Conservation (phyloP, 53 echinoderm and acorn worm genomes). For the Echinometra lucunter region DNA sequence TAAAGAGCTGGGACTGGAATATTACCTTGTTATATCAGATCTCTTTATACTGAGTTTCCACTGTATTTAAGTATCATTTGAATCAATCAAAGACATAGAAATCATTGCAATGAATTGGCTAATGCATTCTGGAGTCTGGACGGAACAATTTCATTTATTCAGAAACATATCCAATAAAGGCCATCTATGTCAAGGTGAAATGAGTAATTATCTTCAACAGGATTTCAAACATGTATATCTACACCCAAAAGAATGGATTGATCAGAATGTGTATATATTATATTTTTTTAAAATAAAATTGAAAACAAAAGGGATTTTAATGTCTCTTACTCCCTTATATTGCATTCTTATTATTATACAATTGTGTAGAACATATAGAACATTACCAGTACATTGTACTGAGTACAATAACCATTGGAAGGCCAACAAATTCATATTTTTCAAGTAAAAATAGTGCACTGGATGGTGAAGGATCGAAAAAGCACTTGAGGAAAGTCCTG, state of each 20-base stretch:
- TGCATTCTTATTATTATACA: background rate
- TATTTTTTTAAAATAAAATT: conserved; percentile 22
- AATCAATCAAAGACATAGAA: background rate
- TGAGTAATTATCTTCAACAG: background rate
- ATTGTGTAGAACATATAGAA: background rate
- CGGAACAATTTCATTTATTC: conserved; percentile 31
- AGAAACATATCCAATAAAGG: conserved; percentile 4
- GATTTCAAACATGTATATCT: background rate
- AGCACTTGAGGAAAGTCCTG: background rate
- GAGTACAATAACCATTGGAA: background rate
- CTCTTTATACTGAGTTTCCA: too few relatives aligned
- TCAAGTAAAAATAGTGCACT: background rate
- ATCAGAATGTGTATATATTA: background rate
- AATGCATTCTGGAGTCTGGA: background rate
- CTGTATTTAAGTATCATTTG: background rate
- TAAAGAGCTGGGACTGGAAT: too few relatives aligned
- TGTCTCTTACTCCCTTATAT: background rate
- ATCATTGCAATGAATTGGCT: background rate
- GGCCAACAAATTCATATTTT: background rate
- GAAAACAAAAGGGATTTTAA: background rate
- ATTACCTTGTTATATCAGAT: too few relatives aligned
- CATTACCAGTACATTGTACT: background rate
- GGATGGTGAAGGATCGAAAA: background rate
- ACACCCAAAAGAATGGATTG: background rate
- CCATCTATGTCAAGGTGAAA: conserved; percentile 12